These are phyloP conservation scores for Coregonus clupeaformis DNA, from an alignment of 2,113 vertebrate species.

Conservation along the genomic window DNA sequence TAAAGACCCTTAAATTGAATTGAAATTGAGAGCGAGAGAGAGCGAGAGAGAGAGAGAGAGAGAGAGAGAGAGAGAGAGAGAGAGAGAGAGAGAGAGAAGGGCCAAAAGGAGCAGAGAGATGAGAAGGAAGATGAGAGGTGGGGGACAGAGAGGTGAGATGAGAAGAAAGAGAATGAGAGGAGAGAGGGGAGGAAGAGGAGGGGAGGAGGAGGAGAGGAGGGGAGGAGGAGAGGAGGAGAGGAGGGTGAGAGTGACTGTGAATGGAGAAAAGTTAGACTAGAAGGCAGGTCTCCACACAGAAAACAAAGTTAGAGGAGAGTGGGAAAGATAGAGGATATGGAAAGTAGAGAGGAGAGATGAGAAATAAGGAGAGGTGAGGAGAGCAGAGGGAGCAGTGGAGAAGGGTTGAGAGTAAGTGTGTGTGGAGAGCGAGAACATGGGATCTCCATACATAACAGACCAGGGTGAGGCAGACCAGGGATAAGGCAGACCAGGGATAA, in stretches of 20 bases:
- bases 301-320: conserved; percentile 30
- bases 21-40: no score
- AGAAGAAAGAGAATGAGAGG: no score
- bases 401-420: not conserved
- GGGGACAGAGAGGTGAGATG: not conserved
- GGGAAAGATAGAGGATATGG: not conserved
- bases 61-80: not conserved
- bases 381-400: not conserved
- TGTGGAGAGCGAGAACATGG: conserved; percentile 39
- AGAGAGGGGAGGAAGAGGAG: no score
- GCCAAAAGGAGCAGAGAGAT: conserved; percentile 30
- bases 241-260: conserved; percentile 1
- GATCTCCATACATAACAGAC: conserved; percentile 58
- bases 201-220: no score
- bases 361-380: not conserved
- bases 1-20: no score
- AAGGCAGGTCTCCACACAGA: conserved; percentile 14
- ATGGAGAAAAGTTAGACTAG: not conserved
- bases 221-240: conserved; percentile 32
- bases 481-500: conserved; percentile 31
- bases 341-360: not conserved
- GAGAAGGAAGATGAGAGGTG: not conserved
- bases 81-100: conserved; percentile 38
- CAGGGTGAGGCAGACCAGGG: conserved; percentile 22
- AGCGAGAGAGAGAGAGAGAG: no score